Conservation (phyloP, 2,888 invertebrate species). For the Hedychridium roseum region DNA sequence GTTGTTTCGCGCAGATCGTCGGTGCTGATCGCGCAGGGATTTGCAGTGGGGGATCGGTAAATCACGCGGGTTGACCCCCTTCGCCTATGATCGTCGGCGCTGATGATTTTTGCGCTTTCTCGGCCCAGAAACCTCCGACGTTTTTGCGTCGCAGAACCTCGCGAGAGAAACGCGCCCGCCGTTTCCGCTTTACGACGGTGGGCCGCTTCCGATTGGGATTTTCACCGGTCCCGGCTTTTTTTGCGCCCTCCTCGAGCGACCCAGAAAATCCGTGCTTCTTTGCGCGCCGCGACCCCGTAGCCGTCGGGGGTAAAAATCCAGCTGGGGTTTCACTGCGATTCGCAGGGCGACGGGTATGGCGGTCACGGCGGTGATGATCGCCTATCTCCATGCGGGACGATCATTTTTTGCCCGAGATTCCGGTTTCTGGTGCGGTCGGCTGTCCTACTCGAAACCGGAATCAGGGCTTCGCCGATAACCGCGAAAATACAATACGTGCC, state of each 20-base stretch:
- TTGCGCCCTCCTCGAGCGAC: conserved; percentile 24
- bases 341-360: too few species aligned
- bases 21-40: too few species aligned
- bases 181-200: conserved; percentile 43
- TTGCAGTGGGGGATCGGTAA: too few species aligned
- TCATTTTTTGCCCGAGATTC: conserved; percentile 32
- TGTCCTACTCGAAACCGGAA: conserved; percentile 59
- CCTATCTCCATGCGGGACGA: too few species aligned
- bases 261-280: conserved; percentile 27
- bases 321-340: too few species aligned
- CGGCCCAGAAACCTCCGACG: conserved; percentile 47
- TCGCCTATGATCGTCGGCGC: conserved; percentile 14
- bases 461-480: conserved; percentile 51
- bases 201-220: conserved; percentile 33
- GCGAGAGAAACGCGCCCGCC: conserved; percentile 34
- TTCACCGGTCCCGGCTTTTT: conserved; percentile 28
- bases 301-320: too few species aligned
- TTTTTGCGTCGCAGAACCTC: conserved; percentile 28
- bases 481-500: conserved; percentile 55
- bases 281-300: too few species aligned
- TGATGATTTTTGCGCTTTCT: conserved; percentile 48
- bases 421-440: conserved; percentile 29
- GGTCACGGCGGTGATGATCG: too few species aligned
- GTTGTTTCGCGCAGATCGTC: too few species aligned
- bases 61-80: conserved; percentile 32